These are phyloP conservation scores for Choloepus hoffmanni DNA, from an alignment of 2,113 vertebrate species.

Conservation along the genomic window DNA sequence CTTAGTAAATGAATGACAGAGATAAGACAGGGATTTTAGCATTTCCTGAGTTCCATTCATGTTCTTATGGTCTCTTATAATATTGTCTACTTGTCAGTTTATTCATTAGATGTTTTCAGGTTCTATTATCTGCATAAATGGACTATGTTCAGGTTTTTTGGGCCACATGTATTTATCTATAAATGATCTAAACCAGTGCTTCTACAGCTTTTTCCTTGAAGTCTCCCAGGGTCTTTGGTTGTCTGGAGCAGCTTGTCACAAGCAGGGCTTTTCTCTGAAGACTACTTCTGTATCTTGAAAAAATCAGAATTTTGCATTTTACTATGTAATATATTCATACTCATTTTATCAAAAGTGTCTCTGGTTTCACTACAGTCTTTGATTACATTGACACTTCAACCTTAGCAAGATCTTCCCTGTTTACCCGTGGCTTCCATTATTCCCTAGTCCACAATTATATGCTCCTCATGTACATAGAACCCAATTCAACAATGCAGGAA, in stretches of 20 bases:
- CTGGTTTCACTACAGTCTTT: constrained; percentile 26
- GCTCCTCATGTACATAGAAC: background rate
- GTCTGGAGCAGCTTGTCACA: constrained; percentile 38
- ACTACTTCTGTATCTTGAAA: constrained; percentile 6
- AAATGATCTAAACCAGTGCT: constrained; percentile 44
- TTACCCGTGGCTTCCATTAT: background rate
- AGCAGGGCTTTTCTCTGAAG: constrained; percentile 14
- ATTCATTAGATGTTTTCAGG: constrained; percentile 19
- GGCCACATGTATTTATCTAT: background rate
- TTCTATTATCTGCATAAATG: constrained; percentile 21
- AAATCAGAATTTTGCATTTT: constrained; percentile 45
- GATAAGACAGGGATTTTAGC: constrained; percentile 63
- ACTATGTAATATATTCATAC: background rate
- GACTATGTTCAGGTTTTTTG: background rate
- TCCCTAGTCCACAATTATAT: background rate
- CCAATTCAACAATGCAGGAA: constrained; percentile 7
- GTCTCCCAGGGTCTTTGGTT: background rate
- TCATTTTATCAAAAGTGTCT: constrained; percentile 45
- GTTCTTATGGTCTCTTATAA: constrained; percentile 42
- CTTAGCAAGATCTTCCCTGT: background rate
- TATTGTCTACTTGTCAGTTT: background rate
- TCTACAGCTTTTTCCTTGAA: constrained; percentile 7
- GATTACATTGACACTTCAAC: background rate
- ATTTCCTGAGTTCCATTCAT: constrained; percentile 61
- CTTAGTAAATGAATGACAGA: constrained; percentile 66